phyloP scores from a whole-genome alignment of 2,888 invertebrate genomes.

The Chaetogeoica ovagalla region DNA sequence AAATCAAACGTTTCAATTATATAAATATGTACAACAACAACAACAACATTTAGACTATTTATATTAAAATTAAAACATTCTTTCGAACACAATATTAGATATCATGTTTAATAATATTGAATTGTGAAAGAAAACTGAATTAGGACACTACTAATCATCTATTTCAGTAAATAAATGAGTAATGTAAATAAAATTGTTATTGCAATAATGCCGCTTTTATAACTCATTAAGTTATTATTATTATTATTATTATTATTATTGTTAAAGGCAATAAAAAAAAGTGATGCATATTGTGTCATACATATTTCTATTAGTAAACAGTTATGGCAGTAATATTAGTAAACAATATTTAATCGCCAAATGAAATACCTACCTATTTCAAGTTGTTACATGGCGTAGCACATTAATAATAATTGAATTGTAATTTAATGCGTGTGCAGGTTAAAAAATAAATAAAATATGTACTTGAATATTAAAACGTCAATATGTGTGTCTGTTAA shows the following conservation, averaged over 20 bases:
- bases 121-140: constrained; percentile 18
- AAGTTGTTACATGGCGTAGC: neutral
- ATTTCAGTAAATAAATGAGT: constrained; percentile 11
- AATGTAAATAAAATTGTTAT: constrained; percentile 36
- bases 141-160: constrained; percentile 21
- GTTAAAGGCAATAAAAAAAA: constrained; percentile 12
- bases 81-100: neutral
- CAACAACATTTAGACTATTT: no score
- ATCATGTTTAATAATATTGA: neutral
- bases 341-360: constrained; percentile 36
- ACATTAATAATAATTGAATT: neutral
- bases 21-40: no score
- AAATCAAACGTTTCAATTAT: no score
- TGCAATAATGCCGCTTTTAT: neutral
- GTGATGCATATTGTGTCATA: constrained; percentile 32
- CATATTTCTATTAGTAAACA: constrained; percentile 28
- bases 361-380: constrained; percentile 1
- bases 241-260: neutral
- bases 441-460: neutral
- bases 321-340: constrained; percentile 27
- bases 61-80: neutral
- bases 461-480: neutral
- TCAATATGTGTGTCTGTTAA: neutral
- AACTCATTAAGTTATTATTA: constrained; percentile 1
- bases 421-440: neutral